Percentiles rank a stretch among this genome's conserved stretches.
These are phyloP conservation scores for Bombus waltoni DNA, from an alignment of 1,140 invertebrate genomes.

Conservation along the genomic window DNA sequence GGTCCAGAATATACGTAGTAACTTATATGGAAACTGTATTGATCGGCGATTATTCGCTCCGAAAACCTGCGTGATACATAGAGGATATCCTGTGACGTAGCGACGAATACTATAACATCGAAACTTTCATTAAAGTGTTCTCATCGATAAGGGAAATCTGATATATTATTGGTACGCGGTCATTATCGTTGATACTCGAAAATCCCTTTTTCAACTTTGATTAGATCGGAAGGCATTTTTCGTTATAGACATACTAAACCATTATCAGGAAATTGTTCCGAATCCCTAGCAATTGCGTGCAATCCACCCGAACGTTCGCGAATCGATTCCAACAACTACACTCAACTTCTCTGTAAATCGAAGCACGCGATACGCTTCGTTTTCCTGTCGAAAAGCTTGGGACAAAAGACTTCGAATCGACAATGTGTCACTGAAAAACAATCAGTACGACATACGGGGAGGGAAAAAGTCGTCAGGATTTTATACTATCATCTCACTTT, in stretches of 20 bases:
- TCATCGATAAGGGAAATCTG: too few species aligned
- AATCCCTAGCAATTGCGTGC: conserved; percentile 5
- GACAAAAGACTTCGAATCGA: conserved; percentile 40
- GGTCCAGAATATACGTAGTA: neutral
- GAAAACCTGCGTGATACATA: neutral
- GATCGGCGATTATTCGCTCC: neutral
- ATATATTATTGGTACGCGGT: too few species aligned
- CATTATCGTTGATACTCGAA: neutral
- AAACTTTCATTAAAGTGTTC: neutral
- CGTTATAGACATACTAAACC: neutral
- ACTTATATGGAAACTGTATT: neutral
- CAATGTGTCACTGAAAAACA: conserved; percentile 43
- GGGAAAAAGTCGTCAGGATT: neutral
- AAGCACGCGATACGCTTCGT: conserved; percentile 42
- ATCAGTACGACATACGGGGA: neutral
- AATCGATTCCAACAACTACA: conserved; percentile 33
- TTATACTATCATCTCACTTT: neutral
- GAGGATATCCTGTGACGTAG: conserved; percentile 5
- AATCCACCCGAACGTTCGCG: conserved; percentile 3
- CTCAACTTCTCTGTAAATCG: neutral
- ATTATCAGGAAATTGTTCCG: conserved; percentile 36
- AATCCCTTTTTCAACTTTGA: neutral
- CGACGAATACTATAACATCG: too few species aligned
- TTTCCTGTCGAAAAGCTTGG: conserved; percentile 24
- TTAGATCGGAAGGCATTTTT: neutral